Evolutionary conservation across 2,797 vertebrate species (phyloP), one percentile per base, ranked within the genome.

Genomic region (Morus bassanus): DNA sequence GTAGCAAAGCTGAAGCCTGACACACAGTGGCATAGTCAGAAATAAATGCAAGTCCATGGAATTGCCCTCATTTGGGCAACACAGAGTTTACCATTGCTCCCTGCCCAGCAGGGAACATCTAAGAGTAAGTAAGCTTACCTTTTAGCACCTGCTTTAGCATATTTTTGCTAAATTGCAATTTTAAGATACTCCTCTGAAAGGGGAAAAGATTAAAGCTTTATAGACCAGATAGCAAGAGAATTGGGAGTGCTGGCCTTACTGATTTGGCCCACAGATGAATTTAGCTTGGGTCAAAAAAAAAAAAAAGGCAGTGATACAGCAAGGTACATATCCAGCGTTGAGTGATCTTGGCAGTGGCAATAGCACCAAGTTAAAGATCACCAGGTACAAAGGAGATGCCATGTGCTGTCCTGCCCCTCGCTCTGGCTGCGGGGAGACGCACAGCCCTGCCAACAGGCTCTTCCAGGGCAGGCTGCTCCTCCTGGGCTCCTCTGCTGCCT

Each of bases 1-100:
- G 0, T 18, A 79, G 51, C 72, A 91, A 91, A 96, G 91, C 89
- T 91, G 95, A 95, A 96, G 95, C 85, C 95, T 95, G 95, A 96
- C 91, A 93, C 92, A 95, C 84, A 95, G 91, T 85, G 92, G 95
- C 31, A 92, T 11, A 64, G 11, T 53, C 56, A 27, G 89, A 96
- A 92, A 94, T 74, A 85, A 80, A 80, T 8, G 6, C 60, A 85
- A 74, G 18, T 18, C 51, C 43, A 85, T 43, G 76, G 59, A 91
- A 67, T 7, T 53, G 25, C 72, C 74, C 77, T 70, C 23, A 15
- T 82, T 64, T 67, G 35, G 57, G 57, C 53, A 70, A 67, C 22
- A 14, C 4, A 25, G 3, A 0, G 41, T 48, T 75, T 51, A 53
- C 7, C 18, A 45, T 22, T 61, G 6, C 31, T 80, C 21, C 14